Evolutionary conservation across 2,888 invertebrate genomes (phyloP).

Genomic region (Eulithis testata): DNA sequence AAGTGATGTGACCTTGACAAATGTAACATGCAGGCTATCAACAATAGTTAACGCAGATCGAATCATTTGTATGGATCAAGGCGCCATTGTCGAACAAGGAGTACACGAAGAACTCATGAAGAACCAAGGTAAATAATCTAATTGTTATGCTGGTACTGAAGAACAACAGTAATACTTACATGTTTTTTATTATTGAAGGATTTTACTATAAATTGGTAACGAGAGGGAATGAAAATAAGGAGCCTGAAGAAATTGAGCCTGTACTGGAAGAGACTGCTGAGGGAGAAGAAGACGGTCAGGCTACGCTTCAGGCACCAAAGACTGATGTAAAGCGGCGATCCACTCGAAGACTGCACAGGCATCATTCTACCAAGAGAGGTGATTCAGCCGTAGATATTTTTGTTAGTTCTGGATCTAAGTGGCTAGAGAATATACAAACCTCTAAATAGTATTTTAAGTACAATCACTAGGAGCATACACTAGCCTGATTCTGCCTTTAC

Average conservation of each 20-base stretch:
- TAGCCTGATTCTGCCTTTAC: slow-evolving; percentile 3
- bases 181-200: slow-evolving; percentile 47
- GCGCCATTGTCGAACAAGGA: slow-evolving; percentile 89
- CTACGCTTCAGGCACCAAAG: slow-evolving; percentile 53
- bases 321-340: slow-evolving; percentile 69
- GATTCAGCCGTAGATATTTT: too few relatives aligned
- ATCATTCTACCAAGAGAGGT: slow-evolving; percentile 72
- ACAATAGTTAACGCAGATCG: slow-evolving; percentile 89
- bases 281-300: slow-evolving; percentile 49
- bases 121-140: slow-evolving; percentile 74
- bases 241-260: slow-evolving; percentile 67
- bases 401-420: too few relatives aligned
- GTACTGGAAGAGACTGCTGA: slow-evolving; percentile 63
- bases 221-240: slow-evolving; percentile 81
- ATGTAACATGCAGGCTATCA: slow-evolving; percentile 78
- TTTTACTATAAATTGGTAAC: slow-evolving; percentile 86
- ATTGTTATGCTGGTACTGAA: neutral
- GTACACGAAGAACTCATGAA: slow-evolving; percentile 90
- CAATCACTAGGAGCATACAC: too few relatives aligned
- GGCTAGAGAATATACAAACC: too few relatives aligned
- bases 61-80: slow-evolving; percentile 89
- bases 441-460: too few relatives aligned
- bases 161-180: neutral
- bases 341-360: slow-evolving; percentile 64
- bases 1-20: neutral